Conservation (phyloP, 2,113 vertebrate species). For the Cnemophilus loriae region DNA sequence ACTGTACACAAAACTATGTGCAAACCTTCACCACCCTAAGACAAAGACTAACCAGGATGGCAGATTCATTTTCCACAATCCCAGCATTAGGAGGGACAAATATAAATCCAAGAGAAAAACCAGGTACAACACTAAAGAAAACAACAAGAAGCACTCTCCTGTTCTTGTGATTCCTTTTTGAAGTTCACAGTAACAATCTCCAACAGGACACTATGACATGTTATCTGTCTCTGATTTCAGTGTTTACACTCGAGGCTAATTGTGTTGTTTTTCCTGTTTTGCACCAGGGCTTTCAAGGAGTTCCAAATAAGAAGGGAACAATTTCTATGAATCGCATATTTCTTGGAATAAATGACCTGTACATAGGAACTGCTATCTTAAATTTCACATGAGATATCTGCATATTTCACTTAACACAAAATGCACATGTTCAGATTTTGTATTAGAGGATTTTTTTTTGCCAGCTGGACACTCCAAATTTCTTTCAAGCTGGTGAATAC, state of each 20-base stretch:
- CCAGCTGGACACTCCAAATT: neutral
- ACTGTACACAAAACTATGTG: neutral
- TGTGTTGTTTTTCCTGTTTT: constrained; percentile 37
- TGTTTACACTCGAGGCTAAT: neutral
- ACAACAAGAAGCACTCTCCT: neutral
- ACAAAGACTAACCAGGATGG: neutral
- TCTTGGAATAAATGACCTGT: neutral
- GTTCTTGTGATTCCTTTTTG: neutral
- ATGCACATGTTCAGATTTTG: neutral
- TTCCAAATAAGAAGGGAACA: neutral
- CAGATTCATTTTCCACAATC: neutral
- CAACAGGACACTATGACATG: neutral
- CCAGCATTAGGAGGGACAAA: neutral
- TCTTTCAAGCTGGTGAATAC: neutral
- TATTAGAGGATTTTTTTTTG: neutral
- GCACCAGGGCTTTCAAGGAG: neutral
- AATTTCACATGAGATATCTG: neutral
- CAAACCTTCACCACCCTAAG: neutral
- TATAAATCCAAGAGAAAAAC: neutral
- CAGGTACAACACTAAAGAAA: neutral
- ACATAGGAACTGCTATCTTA: neutral
- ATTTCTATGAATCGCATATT: neutral
- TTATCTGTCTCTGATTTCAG: constrained; percentile 14
- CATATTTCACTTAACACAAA: neutral
- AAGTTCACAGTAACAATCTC: neutral